A percentile compares a stretch with the other conserved stretches of the same genome.
Conservation (phyloP, 2,888 invertebrate genomes). For the Callinectes sapidus region DNA sequence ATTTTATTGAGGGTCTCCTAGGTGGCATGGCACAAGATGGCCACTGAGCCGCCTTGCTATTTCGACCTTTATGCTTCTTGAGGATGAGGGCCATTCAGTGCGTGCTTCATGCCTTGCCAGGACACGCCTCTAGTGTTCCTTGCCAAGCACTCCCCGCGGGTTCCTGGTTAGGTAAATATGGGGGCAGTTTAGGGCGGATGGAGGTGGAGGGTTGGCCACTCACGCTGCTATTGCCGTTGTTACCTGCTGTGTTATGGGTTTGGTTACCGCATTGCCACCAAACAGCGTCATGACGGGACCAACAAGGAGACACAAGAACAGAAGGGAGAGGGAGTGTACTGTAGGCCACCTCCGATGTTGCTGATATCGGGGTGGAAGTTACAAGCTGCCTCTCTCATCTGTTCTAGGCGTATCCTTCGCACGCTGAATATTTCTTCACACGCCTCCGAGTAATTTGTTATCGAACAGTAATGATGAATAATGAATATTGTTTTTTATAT, state of each 20-base stretch:
- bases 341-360: not conserved
- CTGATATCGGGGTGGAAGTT: not conserved
- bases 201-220: not conserved
- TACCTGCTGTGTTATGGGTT: not conserved
- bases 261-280: slow-evolving; percentile 20
- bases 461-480: not conserved
- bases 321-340: not conserved
- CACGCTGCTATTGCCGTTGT: not conserved
- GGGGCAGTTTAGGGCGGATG: slow-evolving; percentile 21
- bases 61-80: not conserved
- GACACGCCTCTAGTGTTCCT: slow-evolving; percentile 8
- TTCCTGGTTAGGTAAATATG: slow-evolving; percentile 47
- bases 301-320: not conserved
- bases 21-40: not conserved
- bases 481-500: not conserved
- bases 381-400: not conserved
- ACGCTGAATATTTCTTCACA: too few species aligned
- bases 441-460: too few species aligned
- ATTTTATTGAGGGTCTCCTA: slow-evolving; percentile 22
- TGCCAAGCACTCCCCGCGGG: slow-evolving; percentile 5
- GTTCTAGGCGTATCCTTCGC: not conserved
- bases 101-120: not conserved
- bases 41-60: not conserved
- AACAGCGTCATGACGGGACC: not conserved
- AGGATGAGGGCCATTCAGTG: not conserved